phyloP scores from a whole-genome alignment of 92 coral and sea anemone species.

The Phenganax marumi region DNA sequence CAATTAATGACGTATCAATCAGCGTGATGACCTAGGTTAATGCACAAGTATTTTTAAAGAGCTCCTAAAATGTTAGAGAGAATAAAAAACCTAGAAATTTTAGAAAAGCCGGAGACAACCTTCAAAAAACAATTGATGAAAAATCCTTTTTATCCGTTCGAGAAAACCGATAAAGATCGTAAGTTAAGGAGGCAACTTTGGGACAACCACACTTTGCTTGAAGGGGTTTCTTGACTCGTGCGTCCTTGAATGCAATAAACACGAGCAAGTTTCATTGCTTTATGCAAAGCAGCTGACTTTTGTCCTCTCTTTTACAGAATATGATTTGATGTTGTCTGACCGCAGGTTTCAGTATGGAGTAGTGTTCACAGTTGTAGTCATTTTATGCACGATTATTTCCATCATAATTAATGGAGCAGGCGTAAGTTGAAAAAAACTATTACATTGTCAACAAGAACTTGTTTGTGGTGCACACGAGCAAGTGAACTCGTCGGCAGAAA shows the following conservation, averaged over 20 bases:
- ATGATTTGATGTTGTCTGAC: conserved; percentile 68
- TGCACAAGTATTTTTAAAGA: background rate
- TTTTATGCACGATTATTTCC: conserved; percentile 59
- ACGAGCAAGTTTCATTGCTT: background rate
- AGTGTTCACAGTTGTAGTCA: conserved; percentile 56
- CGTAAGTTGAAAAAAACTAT: conserved; percentile 50
- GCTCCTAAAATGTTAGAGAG: conserved; percentile 48
- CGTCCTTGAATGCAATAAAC: background rate
- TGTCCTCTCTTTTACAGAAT: conserved; percentile 55
- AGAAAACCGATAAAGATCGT: conserved; percentile 59
- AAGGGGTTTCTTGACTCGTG: background rate
- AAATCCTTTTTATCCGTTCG: conserved; percentile 76
- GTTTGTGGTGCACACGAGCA: background rate
- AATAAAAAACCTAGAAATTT: conserved; percentile 76
- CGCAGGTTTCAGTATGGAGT: conserved; percentile 72
- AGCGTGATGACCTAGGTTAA: background rate
- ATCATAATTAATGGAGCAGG: conserved; percentile 62
- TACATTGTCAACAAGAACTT: background rate
- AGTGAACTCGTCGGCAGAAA: too few relatives aligned
- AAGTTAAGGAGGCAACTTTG: conserved; percentile 44
- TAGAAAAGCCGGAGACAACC: conserved; percentile 78
- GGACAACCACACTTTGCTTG: background rate
- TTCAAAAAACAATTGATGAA: conserved; percentile 64
- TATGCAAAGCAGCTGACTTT: background rate
- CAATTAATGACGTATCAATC: conserved; percentile 24